These are phyloP conservation scores for Mormyrus proboscirostris DNA, from an alignment of 2,797 vertebrate species.

Conservation along the genomic window DNA sequence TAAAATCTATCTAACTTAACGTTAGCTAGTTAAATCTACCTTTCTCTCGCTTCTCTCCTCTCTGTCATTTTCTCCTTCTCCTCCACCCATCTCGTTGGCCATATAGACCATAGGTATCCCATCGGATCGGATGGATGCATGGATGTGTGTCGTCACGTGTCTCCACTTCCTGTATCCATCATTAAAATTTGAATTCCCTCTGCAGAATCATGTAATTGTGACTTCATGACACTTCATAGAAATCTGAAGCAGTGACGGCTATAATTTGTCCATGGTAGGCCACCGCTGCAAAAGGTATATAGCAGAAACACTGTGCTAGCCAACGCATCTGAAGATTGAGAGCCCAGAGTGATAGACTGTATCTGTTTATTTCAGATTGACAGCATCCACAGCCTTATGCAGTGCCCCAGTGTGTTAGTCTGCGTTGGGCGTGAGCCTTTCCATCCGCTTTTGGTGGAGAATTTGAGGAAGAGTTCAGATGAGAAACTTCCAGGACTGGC, in stretches of 20 bases:
- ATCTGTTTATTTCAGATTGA: slow-evolving; percentile 63
- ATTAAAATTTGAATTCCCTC: neutral
- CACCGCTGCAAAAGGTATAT: neutral
- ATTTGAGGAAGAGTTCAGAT: slow-evolving; percentile 55
- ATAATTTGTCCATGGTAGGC: neutral
- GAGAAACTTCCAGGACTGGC: slow-evolving; percentile 65
- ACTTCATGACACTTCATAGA: neutral
- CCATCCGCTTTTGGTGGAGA: slow-evolving; percentile 60
- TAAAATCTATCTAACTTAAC: neutral
- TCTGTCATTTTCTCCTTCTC: neutral
- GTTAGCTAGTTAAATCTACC: neutral
- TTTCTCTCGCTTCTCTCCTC: neutral
- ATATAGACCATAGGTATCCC: neutral
- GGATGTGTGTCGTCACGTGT: neutral
- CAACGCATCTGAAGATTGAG: neutral
- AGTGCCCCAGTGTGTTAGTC: slow-evolving; percentile 66
- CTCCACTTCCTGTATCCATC: neutral
- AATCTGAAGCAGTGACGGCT: neutral
- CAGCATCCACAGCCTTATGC: slow-evolving; percentile 68
- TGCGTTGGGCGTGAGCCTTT: slow-evolving; percentile 78
- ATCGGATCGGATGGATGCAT: neutral
- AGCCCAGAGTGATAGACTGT: neutral
- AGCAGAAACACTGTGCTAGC: neutral
- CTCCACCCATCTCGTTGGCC: neutral
- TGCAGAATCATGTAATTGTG: neutral